phyloP scores from a whole-genome alignment of 1,140 invertebrate species.

The Drosophila sturtevanti region DNA sequence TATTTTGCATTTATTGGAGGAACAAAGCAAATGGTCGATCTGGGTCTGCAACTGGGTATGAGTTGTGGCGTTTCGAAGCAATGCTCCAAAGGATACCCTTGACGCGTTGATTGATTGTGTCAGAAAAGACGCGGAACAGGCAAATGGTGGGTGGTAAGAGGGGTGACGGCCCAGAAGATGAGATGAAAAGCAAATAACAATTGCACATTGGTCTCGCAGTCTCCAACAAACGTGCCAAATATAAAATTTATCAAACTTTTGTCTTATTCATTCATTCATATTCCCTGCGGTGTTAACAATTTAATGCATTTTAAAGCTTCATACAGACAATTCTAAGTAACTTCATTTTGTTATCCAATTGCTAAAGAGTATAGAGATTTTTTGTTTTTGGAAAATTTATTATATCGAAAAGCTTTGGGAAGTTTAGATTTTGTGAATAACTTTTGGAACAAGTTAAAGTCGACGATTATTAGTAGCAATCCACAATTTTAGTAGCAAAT shows the following conservation, averaged over 20 bases:
- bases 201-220: conserved; percentile 40
- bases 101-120: conserved; percentile 76
- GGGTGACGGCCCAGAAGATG: not conserved
- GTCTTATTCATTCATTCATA: not conserved
- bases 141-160: not conserved
- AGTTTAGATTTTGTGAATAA: no score
- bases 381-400: no score
- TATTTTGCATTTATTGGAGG: conserved; percentile 72
- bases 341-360: no score
- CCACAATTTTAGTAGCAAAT: no score
- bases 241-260: not conserved
- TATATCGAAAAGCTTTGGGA: no score
- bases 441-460: no score
- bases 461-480: no score
- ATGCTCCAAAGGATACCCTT: conserved; percentile 36
- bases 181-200: conserved; percentile 24
- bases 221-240: not conserved
- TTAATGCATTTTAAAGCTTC: not conserved
- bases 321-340: not conserved
- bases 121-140: conserved; percentile 19
- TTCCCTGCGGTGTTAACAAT: not conserved
- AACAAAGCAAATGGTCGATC: conserved; percentile 61
- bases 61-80: conserved; percentile 2
- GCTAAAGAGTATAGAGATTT: no score
- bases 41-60: not conserved